Evolutionary conservation across 2,797 vertebrate genomes (phyloP).

Genomic region (Acrossocheilus wenchowensis): DNA sequence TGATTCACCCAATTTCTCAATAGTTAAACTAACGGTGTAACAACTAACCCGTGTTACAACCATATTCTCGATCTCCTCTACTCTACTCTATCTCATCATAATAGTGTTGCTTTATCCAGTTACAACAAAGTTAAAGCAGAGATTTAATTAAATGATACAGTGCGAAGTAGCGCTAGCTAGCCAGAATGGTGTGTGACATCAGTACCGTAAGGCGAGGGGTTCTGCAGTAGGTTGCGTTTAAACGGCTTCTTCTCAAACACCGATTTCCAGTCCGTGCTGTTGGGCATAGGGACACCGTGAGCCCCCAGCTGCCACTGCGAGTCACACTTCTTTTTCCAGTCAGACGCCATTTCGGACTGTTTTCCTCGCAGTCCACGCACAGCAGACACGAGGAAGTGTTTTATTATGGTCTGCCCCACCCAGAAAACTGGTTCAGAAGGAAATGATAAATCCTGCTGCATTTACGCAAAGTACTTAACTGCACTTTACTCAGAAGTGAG

Average conservation of each 20-base stretch:
- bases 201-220: slow-evolving; percentile 83
- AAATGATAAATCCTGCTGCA: not conserved
- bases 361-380: not conserved
- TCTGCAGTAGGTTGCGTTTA: slow-evolving; percentile 81
- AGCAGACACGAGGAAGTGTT: slow-evolving; percentile 7
- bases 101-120: not conserved
- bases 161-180: not conserved
- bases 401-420: slow-evolving; percentile 28
- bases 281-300: slow-evolving; percentile 65
- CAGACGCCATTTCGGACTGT: slow-evolving; percentile 64
- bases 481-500: not conserved
- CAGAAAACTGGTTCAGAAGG: not conserved
- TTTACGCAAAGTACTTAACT: not conserved
- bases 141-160: not conserved
- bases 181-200: not conserved
- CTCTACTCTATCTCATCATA: not conserved
- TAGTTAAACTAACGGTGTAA: not conserved
- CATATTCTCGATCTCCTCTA: not conserved
- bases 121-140: slow-evolving; percentile 9
- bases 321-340: slow-evolving; percentile 74
- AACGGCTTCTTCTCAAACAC: slow-evolving; percentile 78
- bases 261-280: slow-evolving; percentile 76
- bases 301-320: slow-evolving; percentile 69
- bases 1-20: not conserved
- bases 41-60: not conserved